Conservation (phyloP, 2,797 vertebrate species). For the Tinamus major region DNA sequence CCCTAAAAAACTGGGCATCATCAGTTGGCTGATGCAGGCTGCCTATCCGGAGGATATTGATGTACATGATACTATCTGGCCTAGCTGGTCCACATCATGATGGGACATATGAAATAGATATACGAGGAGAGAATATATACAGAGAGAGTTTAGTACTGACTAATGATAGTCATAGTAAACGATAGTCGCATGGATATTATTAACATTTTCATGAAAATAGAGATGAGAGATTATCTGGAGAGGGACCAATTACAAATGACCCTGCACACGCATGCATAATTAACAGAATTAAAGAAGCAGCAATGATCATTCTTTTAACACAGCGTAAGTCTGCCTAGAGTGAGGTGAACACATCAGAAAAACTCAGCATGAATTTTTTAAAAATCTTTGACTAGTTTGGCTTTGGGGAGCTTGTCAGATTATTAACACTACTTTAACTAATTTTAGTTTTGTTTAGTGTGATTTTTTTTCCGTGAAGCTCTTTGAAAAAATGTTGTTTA, state of each 20-base stretch:
- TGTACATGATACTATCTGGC: background rate
- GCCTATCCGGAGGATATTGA: background rate
- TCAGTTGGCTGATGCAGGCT: background rate
- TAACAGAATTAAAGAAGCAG: constrained; percentile 43
- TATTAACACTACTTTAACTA: constrained; percentile 69
- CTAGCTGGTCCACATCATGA: background rate
- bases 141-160: background rate
- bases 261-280: background rate
- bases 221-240: constrained; percentile 54
- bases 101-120: background rate
- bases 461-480: constrained; percentile 55
- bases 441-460: constrained; percentile 69
- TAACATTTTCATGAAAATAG: constrained; percentile 36
- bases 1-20: background rate
- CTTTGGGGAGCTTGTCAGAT: constrained; percentile 68
- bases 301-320: constrained; percentile 64
- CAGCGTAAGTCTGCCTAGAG: constrained; percentile 6
- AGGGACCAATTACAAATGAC: constrained; percentile 61
- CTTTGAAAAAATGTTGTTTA: constrained; percentile 63
- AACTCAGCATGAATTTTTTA: constrained; percentile 39
- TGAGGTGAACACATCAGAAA: constrained; percentile 63
- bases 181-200: background rate
- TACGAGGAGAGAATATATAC: background rate
- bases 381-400: constrained; percentile 45
- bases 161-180: background rate